A percentile compares a stretch with the other conserved stretches of the same genome.
phyloP scores from a whole-genome alignment of 1,140 invertebrate species.

The Pollicipes pollicipes region DNA sequence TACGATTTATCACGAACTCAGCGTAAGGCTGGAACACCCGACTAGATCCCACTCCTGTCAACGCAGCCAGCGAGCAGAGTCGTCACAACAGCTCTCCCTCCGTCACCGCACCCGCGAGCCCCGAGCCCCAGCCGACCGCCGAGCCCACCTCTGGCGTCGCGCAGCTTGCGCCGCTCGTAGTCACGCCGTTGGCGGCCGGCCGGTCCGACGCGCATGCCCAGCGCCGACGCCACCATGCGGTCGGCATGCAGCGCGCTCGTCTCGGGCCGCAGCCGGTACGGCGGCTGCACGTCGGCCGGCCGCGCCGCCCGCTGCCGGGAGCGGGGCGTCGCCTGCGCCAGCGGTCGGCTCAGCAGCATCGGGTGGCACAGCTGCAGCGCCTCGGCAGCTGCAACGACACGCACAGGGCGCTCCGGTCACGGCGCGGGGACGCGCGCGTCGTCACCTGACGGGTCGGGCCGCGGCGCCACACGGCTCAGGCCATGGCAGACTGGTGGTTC shows the following conservation, averaged over 20 bases:
- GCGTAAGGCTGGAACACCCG: no score
- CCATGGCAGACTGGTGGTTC: no score
- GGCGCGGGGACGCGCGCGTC: no score
- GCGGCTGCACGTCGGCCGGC: slow-evolving; percentile 46
- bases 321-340: slow-evolving; percentile 56
- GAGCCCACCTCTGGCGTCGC: slow-evolving; percentile 62
- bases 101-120: no score
- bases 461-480: no score
- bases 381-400: slow-evolving; percentile 46
- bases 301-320: slow-evolving; percentile 60
- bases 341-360: slow-evolving; percentile 54
- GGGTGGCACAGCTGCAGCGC: slow-evolving; percentile 51
- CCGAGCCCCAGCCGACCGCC: no score
- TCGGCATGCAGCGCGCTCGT: slow-evolving; percentile 64
- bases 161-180: slow-evolving; percentile 53
- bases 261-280: slow-evolving; percentile 57
- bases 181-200: slow-evolving; percentile 53
- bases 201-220: slow-evolving; percentile 45
- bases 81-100: not conserved
- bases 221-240: slow-evolving; percentile 63
- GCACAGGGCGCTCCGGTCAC: no score
- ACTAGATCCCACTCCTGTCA: no score
- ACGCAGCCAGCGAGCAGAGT: no score
- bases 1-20: no score
- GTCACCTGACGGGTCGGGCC: not conserved